Conservation (phyloP, 2,113 vertebrate genomes). For the Hippocampus mohnikei region DNA sequence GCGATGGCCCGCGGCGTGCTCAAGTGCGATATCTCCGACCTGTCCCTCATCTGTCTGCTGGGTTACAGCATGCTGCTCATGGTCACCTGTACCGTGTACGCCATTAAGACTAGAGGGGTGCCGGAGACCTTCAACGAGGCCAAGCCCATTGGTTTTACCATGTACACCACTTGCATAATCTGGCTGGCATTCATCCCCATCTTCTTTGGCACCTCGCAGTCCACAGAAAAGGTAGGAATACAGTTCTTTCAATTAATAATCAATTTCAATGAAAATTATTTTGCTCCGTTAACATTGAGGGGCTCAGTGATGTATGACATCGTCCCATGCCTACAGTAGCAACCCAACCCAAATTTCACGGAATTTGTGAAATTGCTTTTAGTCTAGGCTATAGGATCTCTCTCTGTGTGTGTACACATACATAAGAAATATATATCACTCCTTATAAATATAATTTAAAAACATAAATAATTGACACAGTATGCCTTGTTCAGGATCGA, state of each 20-base stretch:
- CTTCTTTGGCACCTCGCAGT: constrained; percentile 97
- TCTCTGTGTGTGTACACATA: too few relatives aligned
- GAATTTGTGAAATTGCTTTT: too few relatives aligned
- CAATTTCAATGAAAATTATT: not conserved
- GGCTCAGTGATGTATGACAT: not conserved
- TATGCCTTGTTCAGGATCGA: too few relatives aligned
- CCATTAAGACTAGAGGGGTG: constrained; percentile 90
- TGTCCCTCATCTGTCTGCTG: constrained; percentile 88
- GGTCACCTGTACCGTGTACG: constrained; percentile 96
- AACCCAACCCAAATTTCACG: not conserved
- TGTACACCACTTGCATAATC: constrained; percentile 78
- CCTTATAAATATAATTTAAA: too few relatives aligned
- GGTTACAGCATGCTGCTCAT: constrained; percentile 99
- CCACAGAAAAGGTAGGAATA: constrained; percentile 80
- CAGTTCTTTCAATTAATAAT: not conserved
- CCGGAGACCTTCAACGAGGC: constrained; percentile 98
- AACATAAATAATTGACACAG: too few relatives aligned
- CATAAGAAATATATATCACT: too few relatives aligned
- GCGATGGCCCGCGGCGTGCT: constrained; percentile 67
- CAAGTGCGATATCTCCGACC: constrained; percentile 77
- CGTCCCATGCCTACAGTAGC: not conserved
- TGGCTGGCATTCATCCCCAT: constrained; percentile 89
- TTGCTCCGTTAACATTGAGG: not conserved
- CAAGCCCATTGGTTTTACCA: constrained; percentile 91
- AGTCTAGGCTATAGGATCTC: too few relatives aligned